Conservation (phyloP, 2,797 vertebrate species). For the Zalophus californianus region DNA sequence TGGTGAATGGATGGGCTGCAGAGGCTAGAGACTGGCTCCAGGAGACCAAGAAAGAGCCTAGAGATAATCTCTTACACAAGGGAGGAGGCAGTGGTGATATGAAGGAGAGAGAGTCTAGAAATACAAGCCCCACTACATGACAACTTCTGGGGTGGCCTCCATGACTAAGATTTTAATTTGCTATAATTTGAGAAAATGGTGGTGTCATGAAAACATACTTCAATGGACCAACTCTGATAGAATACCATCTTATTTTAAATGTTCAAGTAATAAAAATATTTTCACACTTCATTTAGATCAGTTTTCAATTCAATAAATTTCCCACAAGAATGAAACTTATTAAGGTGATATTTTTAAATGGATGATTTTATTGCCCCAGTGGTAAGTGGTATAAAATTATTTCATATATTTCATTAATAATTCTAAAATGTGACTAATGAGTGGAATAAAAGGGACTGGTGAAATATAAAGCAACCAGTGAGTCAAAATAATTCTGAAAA, state of each 20-base stretch:
- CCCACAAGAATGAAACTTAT: slow-evolving; percentile 17
- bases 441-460: not conserved
- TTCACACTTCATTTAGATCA: slow-evolving; percentile 26
- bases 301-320: slow-evolving; percentile 60
- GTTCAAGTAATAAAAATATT: slow-evolving; percentile 58
- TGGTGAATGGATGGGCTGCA: not conserved
- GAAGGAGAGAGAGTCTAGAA: not conserved
- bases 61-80: not conserved
- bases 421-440: slow-evolving; percentile 50
- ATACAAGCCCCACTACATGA: not conserved
- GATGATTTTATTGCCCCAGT: slow-evolving; percentile 37
- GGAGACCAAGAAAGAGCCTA: not conserved
- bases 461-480: not conserved
- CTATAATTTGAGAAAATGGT: not conserved
- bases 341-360: slow-evolving; percentile 54
- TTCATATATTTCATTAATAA: slow-evolving; percentile 60
- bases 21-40: not conserved
- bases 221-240: not conserved
- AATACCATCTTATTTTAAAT: slow-evolving; percentile 8
- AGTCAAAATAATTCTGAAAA: not conserved
- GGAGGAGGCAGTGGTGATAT: not conserved
- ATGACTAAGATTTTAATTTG: not conserved
- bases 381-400: slow-evolving; percentile 45
- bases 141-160: not conserved
- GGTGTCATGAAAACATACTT: not conserved